These are phyloP conservation scores for Taphrorychus bicolor DNA, from an alignment of 2,888 invertebrate species.

Conservation along the genomic window DNA sequence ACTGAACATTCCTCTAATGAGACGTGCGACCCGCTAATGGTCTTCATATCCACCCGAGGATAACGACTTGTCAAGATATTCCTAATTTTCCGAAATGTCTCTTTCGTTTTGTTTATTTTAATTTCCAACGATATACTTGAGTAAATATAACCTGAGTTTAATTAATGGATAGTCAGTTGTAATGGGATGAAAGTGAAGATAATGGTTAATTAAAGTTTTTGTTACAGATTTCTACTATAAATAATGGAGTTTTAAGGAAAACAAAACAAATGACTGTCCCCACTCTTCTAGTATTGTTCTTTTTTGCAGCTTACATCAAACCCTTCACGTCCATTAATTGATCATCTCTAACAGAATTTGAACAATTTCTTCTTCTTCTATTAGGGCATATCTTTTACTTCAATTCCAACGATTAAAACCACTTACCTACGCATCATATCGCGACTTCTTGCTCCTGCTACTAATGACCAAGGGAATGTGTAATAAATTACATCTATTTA, in stretches of 20 bases:
- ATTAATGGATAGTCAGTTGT: background rate
- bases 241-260: too few species aligned
- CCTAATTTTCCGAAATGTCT: conserved; percentile 27
- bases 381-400: background rate
- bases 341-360: background rate
- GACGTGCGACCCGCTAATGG: conserved; percentile 39
- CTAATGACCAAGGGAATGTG: background rate
- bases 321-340: too few species aligned
- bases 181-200: background rate
- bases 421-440: background rate
- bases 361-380: too few species aligned
- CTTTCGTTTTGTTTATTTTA: conserved; percentile 6
- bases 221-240: too few species aligned
- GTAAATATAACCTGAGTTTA: background rate
- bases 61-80: conserved; percentile 37
- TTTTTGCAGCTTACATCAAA: too few species aligned
- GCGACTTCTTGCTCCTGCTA: background rate
- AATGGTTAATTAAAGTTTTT: too few species aligned
- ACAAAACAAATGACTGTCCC: too few species aligned
- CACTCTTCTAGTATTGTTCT: too few species aligned
- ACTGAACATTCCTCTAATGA: conserved; percentile 36
- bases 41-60: conserved; percentile 35
- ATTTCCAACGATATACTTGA: background rate
- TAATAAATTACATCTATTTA: background rate
- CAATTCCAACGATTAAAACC: background rate